Percentiles rank a stretch among this genome's conserved stretches.
phyloP scores from a whole-genome alignment of 2,113 vertebrate species.

The Odontophorus gujanensis region DNA sequence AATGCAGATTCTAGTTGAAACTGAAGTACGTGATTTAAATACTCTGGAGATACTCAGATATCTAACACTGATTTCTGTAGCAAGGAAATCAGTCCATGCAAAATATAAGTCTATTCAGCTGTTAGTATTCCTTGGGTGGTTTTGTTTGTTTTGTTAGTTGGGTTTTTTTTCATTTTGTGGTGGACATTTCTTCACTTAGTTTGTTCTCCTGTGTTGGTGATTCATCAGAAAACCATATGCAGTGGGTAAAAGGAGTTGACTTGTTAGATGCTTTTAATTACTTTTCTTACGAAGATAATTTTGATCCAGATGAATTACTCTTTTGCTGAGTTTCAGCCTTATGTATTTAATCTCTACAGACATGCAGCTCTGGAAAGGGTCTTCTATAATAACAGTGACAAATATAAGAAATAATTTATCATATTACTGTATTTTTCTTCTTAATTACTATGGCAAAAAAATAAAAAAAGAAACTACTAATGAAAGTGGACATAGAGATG shows the following conservation, averaged over 20 bases:
- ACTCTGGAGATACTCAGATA: fast-evolving
- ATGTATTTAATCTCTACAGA: neutral
- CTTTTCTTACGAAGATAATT: neutral
- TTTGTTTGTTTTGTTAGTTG: neutral
- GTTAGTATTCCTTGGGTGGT: fast-evolving
- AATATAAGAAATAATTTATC: neutral
- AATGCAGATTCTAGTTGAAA: neutral
- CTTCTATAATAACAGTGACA: neutral
- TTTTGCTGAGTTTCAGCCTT: neutral
- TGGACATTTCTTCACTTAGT: neutral
- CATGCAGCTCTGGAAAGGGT: neutral
- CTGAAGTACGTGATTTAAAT: neutral
- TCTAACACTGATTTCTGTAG: neutral
- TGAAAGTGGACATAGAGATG: neutral
- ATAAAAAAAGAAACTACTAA: neutral
- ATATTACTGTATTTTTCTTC: neutral
- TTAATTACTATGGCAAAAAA: slow-evolving; percentile 18
- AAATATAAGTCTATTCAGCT: neutral
- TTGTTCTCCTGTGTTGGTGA: neutral
- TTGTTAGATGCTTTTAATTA: neutral
- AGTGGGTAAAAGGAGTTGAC: neutral
- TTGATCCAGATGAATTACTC: neutral
- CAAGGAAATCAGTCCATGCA: neutral
- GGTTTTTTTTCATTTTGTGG: neutral
- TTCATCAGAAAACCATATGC: neutral